phyloP scores from a whole-genome alignment of 2,888 invertebrate species.

The Erebia palarica region DNA sequence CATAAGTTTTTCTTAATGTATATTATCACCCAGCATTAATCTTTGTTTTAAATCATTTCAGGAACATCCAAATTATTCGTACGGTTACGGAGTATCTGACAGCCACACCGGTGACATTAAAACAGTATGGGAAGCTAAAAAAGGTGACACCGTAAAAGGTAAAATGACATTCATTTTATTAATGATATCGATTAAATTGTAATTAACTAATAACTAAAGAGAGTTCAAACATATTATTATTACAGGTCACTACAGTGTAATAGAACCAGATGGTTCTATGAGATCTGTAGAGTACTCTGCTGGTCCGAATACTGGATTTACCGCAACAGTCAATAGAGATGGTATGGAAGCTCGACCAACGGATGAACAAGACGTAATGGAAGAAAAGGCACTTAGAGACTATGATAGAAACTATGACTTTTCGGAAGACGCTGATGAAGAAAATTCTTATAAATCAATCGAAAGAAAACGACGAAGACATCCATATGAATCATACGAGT shows the following conservation, averaged over 20 bases:
- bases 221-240: constrained; percentile 30
- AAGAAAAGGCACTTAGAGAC: constrained; percentile 66
- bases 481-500: constrained; percentile 51
- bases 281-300: constrained; percentile 84
- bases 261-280: constrained; percentile 86
- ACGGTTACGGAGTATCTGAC: constrained; percentile 84
- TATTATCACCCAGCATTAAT: constrained; percentile 15
- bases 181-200: too few species aligned
- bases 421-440: constrained; percentile 61
- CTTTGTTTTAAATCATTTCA: constrained; percentile 52
- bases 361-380: constrained; percentile 44
- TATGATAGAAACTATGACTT: constrained; percentile 67
- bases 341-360: constrained; percentile 50
- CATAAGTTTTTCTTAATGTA: constrained; percentile 31
- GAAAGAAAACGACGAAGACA: constrained; percentile 58
- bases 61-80: constrained; percentile 83
- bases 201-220: too few species aligned
- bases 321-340: constrained; percentile 81
- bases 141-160: constrained; percentile 84
- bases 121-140: constrained; percentile 84
- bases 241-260: constrained; percentile 84
- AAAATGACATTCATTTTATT: constrained; percentile 8
- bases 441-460: constrained; percentile 48
- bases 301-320: constrained; percentile 81
- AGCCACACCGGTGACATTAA: constrained; percentile 83